Conservation (phyloP, 2,113 vertebrate genomes). For the Thamnaconus septentrionalis region DNA sequence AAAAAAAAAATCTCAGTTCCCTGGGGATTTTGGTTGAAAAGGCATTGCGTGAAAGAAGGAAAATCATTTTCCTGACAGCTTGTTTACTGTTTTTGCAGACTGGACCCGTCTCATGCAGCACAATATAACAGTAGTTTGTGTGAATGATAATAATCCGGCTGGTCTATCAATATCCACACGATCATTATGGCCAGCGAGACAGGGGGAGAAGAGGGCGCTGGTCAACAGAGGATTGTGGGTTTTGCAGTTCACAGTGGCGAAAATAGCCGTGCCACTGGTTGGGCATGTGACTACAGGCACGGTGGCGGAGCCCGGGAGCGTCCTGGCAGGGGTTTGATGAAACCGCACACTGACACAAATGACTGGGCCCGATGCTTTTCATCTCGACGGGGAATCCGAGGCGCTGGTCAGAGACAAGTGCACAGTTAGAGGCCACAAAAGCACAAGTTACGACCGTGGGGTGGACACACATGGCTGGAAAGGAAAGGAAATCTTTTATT, state of each 20-base stretch:
- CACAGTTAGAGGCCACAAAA: slow-evolving; percentile 62
- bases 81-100: slow-evolving; percentile 48
- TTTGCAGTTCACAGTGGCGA: slow-evolving; percentile 72
- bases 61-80: slow-evolving; percentile 26
- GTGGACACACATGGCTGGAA: slow-evolving; percentile 42
- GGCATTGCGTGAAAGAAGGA: slow-evolving; percentile 5
- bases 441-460: slow-evolving; percentile 57
- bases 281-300: slow-evolving; percentile 63
- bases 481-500: slow-evolving; percentile 66
- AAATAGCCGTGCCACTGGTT: slow-evolving; percentile 66
- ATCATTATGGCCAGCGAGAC: slow-evolving; percentile 60
- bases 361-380: slow-evolving; percentile 65
- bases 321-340: slow-evolving; percentile 55
- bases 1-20: neutral
- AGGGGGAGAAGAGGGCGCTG: slow-evolving; percentile 61
- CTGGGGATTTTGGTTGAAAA: neutral
- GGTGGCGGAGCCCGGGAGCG: slow-evolving; percentile 38
- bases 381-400: slow-evolving; percentile 68
- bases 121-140: slow-evolving; percentile 60
- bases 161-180: slow-evolving; percentile 71
- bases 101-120: slow-evolving; percentile 49
- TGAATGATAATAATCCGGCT: slow-evolving; percentile 69
- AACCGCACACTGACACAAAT: slow-evolving; percentile 74
- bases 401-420: slow-evolving; percentile 57
- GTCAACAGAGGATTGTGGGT: slow-evolving; percentile 73